Conservation (phyloP, 2,797 vertebrate genomes). For the Macroramphosus scolopax region DNA sequence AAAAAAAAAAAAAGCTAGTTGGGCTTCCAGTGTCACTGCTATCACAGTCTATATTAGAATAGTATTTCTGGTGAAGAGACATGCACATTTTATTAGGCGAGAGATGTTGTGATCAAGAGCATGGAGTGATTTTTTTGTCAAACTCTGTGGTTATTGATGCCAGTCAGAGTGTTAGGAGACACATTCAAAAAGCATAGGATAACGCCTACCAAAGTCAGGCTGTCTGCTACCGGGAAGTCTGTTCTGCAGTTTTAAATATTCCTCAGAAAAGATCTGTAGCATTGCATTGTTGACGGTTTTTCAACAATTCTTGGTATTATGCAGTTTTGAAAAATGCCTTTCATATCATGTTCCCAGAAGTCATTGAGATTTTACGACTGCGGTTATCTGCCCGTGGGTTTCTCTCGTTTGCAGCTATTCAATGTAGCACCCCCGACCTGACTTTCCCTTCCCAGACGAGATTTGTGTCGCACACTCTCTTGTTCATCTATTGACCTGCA, state of each 20-base stretch:
- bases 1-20: constrained; percentile 19
- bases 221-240: constrained; percentile 31
- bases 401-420: constrained; percentile 56
- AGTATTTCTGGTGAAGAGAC: constrained; percentile 47
- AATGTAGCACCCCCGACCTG: constrained; percentile 73
- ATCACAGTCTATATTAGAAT: constrained; percentile 48
- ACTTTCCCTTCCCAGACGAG: constrained; percentile 55
- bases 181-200: constrained; percentile 26
- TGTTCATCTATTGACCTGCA: constrained; percentile 55
- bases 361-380: constrained; percentile 48
- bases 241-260: constrained; percentile 45
- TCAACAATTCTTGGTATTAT: constrained; percentile 65
- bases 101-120: constrained; percentile 35
- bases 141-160: constrained; percentile 24
- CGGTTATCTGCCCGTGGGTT: no score
- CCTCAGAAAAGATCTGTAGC: constrained; percentile 70
- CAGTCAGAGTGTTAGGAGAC: constrained; percentile 33
- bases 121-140: constrained; percentile 15
- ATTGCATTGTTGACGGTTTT: constrained; percentile 60
- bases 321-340: constrained; percentile 69
- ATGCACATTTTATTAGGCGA: constrained; percentile 32
- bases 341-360: constrained; percentile 52
- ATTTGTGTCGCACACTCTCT: constrained; percentile 40
- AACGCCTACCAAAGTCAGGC: constrained; percentile 17
- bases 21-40: constrained; percentile 41